These are phyloP conservation scores for Anoplius nigerrimus DNA, from an alignment of 2,888 invertebrate species.

Conservation along the genomic window DNA sequence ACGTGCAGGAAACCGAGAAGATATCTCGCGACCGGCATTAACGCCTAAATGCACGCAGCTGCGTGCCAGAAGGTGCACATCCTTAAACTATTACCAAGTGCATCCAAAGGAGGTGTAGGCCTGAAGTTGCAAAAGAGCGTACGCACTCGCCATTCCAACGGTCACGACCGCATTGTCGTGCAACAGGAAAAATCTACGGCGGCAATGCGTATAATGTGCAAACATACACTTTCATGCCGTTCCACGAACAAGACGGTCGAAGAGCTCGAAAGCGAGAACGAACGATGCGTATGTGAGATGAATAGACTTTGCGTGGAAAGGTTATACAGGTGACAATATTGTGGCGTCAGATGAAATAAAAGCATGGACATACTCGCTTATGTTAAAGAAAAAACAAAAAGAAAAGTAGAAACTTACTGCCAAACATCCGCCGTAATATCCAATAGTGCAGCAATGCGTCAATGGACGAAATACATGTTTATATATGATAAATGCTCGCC, in stretches of 20 bases:
- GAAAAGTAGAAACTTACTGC: too few species aligned
- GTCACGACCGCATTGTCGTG: too few species aligned
- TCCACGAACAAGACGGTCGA: conserved; percentile 8
- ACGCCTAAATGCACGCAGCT: conserved; percentile 35
- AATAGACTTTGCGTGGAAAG: neutral
- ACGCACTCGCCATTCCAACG: too few species aligned
- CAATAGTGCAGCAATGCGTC: conserved; percentile 46
- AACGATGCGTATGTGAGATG: neutral
- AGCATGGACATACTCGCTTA: conserved; percentile 39
- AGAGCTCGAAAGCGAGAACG: neutral
- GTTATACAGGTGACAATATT: conserved; percentile 23
- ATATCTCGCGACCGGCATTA: conserved; percentile 27
- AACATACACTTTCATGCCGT: neutral
- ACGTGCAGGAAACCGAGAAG: conserved; percentile 20
- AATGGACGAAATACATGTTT: conserved; percentile 66
- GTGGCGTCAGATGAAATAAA: neutral
- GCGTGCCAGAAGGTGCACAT: conserved; percentile 37
- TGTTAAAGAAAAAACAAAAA: conserved; percentile 33
- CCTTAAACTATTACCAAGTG: conserved; percentile 29
- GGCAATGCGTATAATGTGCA: too few species aligned
- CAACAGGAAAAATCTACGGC: too few species aligned
- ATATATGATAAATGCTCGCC: conserved; percentile 59
- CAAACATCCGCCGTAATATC: conserved; percentile 9
- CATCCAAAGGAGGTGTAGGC: neutral
- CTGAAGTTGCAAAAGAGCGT: neutral